Conservation (phyloP, 2,113 vertebrate species). For the Excalfactoria chinensis region DNA sequence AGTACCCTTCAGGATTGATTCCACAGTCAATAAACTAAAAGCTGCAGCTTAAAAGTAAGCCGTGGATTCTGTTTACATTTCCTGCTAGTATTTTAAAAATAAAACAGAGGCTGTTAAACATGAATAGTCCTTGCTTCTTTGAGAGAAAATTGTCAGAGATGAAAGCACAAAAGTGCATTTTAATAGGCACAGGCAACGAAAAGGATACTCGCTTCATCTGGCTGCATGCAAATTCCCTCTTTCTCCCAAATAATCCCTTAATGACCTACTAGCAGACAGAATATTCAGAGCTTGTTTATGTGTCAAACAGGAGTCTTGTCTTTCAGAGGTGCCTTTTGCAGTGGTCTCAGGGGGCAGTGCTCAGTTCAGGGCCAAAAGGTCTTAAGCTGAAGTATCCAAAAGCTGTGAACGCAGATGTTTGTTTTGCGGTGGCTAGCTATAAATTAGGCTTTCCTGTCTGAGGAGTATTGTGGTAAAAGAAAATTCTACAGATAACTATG, state of each 20-base stretch:
- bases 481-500: neutral
- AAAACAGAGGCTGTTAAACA: neutral
- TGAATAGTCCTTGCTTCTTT: neutral
- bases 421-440: neutral
- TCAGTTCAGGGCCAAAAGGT: neutral
- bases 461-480: neutral
- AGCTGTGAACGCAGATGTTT: neutral
- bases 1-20: conserved; percentile 46
- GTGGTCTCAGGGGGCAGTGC: neutral
- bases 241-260: conserved; percentile 41
- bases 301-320: neutral
- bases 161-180: conserved; percentile 6
- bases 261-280: neutral
- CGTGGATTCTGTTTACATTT: conserved; percentile 48
- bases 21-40: conserved; percentile 31
- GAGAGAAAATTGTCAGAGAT: neutral
- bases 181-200: neutral
- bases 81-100: conserved; percentile 36
- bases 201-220: neutral
- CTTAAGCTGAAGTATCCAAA: neutral
- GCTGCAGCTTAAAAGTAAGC: conserved; percentile 13
- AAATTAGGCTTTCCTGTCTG: neutral
- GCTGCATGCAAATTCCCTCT: neutral
- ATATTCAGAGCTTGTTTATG: neutral
- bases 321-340: neutral